phyloP scores from a whole-genome alignment of 2,113 vertebrate species.

The Phodopus roborovskii region DNA sequence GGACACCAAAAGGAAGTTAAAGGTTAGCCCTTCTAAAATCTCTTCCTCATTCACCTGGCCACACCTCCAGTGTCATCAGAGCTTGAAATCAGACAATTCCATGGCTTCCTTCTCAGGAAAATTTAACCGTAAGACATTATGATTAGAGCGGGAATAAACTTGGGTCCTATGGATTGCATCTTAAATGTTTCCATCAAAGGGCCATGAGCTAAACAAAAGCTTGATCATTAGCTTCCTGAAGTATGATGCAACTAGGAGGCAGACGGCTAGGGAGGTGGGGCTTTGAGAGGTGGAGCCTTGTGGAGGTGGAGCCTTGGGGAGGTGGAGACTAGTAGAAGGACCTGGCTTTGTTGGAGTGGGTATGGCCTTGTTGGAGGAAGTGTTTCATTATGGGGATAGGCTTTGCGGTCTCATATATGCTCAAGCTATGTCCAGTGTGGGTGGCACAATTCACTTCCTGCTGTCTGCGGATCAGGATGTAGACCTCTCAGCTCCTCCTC shows the following conservation, averaged over 20 bases:
- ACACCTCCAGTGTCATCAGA: not conserved
- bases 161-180: not conserved
- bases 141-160: not conserved
- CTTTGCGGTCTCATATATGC: not conserved
- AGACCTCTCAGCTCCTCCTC: not conserved
- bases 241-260: not conserved
- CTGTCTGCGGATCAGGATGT: not conserved
- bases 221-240: not conserved
- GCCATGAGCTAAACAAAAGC: not conserved
- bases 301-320: not conserved
- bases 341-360: not conserved
- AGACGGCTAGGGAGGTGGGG: not conserved
- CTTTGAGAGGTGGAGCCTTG: not conserved
- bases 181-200: not conserved
- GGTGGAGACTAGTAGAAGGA: not conserved
- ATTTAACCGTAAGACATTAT: not conserved
- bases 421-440: not conserved
- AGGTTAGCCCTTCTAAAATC: not conserved
- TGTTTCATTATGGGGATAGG: not conserved
- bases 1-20: not conserved
- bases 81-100: not conserved
- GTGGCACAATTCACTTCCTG: not conserved
- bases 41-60: not conserved
- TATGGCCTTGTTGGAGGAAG: too few relatives aligned
- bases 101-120: not conserved